These are phyloP conservation scores for Gnatocerus cornutus DNA, from an alignment of 2,888 invertebrate genomes.

Conservation along the genomic window DNA sequence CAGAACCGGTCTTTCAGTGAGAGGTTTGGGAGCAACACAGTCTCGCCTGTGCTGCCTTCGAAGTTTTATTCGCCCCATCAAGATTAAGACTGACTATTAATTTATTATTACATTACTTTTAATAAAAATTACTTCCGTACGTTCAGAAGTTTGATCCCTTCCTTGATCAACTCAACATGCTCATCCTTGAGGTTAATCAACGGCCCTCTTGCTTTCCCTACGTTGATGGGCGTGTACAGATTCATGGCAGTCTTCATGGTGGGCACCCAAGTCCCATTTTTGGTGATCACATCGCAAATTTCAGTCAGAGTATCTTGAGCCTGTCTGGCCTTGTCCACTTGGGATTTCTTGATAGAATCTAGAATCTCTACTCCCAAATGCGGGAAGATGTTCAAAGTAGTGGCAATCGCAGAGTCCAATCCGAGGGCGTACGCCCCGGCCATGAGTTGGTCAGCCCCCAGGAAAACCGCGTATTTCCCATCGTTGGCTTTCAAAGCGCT, in stretches of 20 bases:
- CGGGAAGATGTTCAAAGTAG: constrained; percentile 80
- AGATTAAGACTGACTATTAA: constrained; percentile 54
- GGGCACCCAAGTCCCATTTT: constrained; percentile 78
- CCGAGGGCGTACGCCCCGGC: constrained; percentile 80
- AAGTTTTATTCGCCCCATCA: constrained; percentile 68
- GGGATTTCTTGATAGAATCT: constrained; percentile 70
- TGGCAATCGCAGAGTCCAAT: constrained; percentile 82
- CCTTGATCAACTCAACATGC: constrained; percentile 59
- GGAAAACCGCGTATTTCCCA: constrained; percentile 75
- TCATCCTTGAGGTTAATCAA: constrained; percentile 70
- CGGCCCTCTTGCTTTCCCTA: constrained; percentile 78
- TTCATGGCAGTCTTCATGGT: constrained; percentile 83
- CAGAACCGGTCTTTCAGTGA: constrained; percentile 65
- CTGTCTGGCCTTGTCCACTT: constrained; percentile 71
- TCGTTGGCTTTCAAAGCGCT: constrained; percentile 70
- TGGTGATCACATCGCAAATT: constrained; percentile 71
- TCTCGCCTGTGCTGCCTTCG: constrained; percentile 65
- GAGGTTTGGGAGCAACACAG: constrained; percentile 64
- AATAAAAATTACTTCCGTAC: constrained; percentile 12
- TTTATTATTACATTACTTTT: constrained; percentile 7
- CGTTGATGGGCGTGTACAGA: constrained; percentile 75
- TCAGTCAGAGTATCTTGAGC: constrained; percentile 73
- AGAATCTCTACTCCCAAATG: constrained; percentile 75
- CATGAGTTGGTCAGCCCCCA: constrained; percentile 81
- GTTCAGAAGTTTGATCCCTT: constrained; percentile 8